Percentiles rank a stretch among this genome's conserved stretches.
Evolutionary conservation across 2,888 invertebrate species (phyloP).

Genomic region (Nomada hirtipes): DNA sequence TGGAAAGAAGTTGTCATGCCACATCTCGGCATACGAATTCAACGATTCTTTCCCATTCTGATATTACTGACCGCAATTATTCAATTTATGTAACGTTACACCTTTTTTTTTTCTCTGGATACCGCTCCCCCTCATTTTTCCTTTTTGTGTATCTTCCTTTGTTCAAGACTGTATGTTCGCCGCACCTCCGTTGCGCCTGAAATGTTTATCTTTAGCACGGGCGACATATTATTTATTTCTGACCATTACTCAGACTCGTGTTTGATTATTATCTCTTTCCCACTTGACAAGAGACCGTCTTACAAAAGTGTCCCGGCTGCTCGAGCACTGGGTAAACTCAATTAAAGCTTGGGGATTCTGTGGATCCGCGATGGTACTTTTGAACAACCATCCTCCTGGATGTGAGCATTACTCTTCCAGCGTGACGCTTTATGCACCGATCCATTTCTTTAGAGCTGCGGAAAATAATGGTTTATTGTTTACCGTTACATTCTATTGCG

Average conservation of each 20-base stretch:
- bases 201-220: background rate
- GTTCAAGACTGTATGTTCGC: background rate
- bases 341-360: constrained; percentile 66
- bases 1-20: no score
- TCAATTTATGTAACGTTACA: no score
- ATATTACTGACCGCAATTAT: no score
- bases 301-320: constrained; percentile 55
- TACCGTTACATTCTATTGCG: background rate
- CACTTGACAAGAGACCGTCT: constrained; percentile 40
- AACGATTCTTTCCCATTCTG: no score
- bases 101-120: background rate
- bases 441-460: constrained; percentile 18
- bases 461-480: constrained; percentile 11
- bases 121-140: background rate
- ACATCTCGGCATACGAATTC: no score
- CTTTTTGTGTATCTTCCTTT: background rate
- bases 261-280: constrained; percentile 60
- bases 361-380: constrained; percentile 59
- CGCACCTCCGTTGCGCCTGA: background rate
- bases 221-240: constrained; percentile 65
- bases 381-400: constrained; percentile 54
- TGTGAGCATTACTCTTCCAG: constrained; percentile 42
- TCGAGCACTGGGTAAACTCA: constrained; percentile 69
- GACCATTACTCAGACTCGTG: constrained; percentile 52
- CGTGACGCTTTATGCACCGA: constrained; percentile 31